phyloP scores from a whole-genome alignment of 2,888 invertebrate species.

The Dasysyrphus tricinctus region DNA sequence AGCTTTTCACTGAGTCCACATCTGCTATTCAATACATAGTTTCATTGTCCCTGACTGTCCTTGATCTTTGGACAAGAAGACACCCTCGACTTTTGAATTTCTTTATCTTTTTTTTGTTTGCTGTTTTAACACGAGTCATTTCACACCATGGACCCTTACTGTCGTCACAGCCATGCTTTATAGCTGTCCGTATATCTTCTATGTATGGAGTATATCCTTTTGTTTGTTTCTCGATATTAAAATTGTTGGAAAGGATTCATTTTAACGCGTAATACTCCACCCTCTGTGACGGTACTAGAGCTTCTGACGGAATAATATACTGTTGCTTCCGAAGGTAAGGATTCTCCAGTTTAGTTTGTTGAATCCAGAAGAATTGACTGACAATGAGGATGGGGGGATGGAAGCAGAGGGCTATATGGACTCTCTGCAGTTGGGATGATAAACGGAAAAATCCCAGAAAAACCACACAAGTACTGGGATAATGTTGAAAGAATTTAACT shows the following conservation, averaged over 20 bases:
- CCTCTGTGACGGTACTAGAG: not conserved
- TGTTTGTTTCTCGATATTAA: slow-evolving; percentile 44
- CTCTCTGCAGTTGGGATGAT: not conserved
- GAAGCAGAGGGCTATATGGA: not conserved
- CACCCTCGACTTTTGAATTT: slow-evolving; percentile 18
- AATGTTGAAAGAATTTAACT: slow-evolving; percentile 37
- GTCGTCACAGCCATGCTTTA: slow-evolving; percentile 1
- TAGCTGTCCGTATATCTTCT: not conserved
- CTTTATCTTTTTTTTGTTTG: not conserved
- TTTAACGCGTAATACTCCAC: slow-evolving; percentile 46
- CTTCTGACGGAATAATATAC: slow-evolving; percentile 6
- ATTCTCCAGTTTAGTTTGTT: slow-evolving; percentile 20
- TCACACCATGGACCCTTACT: slow-evolving; percentile 19
- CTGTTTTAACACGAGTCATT: slow-evolving; percentile 18
- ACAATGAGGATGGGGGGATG: not conserved
- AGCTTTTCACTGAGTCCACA: slow-evolving; percentile 7
- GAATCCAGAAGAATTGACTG: slow-evolving; percentile 6
- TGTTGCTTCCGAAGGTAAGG: slow-evolving; percentile 21
- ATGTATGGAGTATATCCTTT: not conserved
- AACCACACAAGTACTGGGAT: slow-evolving; percentile 46
- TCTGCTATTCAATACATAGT: slow-evolving; percentile 27
- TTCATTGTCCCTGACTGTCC: slow-evolving; percentile 32
- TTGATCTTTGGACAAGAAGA: slow-evolving; percentile 35
- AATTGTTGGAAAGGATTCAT: slow-evolving; percentile 50
- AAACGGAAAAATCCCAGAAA: slow-evolving; percentile 19